Conservation (phyloP, 2,113 vertebrate species). For the Cyphomyrus plagiostoma region DNA sequence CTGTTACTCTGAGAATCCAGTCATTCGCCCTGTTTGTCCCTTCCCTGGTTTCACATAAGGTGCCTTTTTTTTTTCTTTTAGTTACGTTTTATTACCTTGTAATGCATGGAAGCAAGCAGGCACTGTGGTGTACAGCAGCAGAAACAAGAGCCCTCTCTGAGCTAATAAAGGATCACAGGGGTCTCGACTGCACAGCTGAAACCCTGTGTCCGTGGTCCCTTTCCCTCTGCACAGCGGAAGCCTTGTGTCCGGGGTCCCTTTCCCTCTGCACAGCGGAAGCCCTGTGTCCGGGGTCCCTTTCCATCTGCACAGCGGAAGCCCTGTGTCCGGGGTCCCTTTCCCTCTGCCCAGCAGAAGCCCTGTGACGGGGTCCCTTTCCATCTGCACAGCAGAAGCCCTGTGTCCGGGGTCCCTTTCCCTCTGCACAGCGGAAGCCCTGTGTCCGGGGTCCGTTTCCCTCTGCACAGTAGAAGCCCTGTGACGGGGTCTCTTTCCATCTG, state of each 20-base stretch:
- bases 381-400: neutral
- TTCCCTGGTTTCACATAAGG: neutral
- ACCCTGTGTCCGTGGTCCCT: neutral
- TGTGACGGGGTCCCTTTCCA: too few species aligned
- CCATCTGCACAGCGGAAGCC: neutral
- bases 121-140: neutral
- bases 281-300: neutral
- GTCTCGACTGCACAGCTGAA: neutral
- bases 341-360: neutral
- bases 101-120: neutral
- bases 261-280: neutral
- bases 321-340: neutral
- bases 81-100: neutral
- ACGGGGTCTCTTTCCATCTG: too few species aligned
- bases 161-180: neutral
- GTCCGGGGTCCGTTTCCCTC: too few species aligned
- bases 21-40: neutral
- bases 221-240: neutral
- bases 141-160: neutral
- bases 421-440: too few species aligned
- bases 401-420: too few species aligned
- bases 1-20: neutral
- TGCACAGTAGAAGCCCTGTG: too few species aligned
- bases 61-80: neutral
- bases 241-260: neutral